These are phyloP conservation scores for Ochotona curzoniae DNA, from an alignment of 2,113 vertebrate species.

Conservation along the genomic window DNA sequence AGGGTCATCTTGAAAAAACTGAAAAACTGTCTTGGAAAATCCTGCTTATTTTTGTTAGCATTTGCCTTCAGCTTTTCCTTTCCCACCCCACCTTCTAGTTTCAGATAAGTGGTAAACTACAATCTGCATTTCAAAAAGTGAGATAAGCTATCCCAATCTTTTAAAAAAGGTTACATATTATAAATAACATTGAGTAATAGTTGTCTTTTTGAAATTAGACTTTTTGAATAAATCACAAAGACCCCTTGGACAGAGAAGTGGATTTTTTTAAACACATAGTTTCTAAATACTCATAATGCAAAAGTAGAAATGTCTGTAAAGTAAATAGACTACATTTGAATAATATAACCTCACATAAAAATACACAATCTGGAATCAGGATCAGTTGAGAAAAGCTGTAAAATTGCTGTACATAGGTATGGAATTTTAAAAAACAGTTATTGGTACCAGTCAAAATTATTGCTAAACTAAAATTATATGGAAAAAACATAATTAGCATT, in stretches of 20 bases:
- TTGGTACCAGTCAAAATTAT: conserved; percentile 81
- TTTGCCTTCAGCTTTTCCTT: conserved; percentile 84
- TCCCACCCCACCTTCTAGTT: conserved; percentile 75
- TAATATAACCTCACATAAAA: conserved; percentile 87
- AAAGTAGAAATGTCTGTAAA: conserved; percentile 89
- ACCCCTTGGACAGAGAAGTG: conserved; percentile 86
- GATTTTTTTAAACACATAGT: conserved; percentile 83
- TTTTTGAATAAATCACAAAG: conserved; percentile 87
- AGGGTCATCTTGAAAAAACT: conserved; percentile 88
- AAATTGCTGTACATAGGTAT: conserved; percentile 80
- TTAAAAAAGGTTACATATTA: conserved; percentile 87
- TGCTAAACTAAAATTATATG: conserved; percentile 77
- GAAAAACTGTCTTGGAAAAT: conserved; percentile 86
- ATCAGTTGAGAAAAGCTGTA: conserved; percentile 79
- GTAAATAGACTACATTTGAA: conserved; percentile 84
- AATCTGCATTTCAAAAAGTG: conserved; percentile 88
- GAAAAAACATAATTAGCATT: conserved; percentile 78
- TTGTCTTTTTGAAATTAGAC: conserved; percentile 85
- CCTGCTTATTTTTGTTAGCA: conserved; percentile 86
- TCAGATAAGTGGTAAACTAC: conserved; percentile 81
- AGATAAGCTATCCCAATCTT: conserved; percentile 86
- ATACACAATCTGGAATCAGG: conserved; percentile 82
- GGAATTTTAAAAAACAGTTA: conserved; percentile 77
- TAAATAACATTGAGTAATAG: conserved; percentile 89
- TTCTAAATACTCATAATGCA: conserved; percentile 86